Evolutionary conservation across 1,140 invertebrate genomes (phyloP).

Genomic region (Ceratosolen solmsi): DNA sequence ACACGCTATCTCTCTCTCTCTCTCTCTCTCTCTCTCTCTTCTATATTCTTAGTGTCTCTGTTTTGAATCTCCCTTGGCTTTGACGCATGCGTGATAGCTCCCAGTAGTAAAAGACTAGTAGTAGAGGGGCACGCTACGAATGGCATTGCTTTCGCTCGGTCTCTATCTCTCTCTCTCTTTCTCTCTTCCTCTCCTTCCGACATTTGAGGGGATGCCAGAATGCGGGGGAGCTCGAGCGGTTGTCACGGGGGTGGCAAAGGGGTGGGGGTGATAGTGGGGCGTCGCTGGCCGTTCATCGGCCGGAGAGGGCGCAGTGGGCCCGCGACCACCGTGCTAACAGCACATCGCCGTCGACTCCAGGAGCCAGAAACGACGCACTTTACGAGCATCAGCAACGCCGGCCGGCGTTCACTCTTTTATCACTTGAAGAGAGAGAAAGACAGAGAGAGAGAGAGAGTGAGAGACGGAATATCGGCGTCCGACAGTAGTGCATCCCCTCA

Average conservation of each 20-base stretch:
- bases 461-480: background rate
- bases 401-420: constrained; percentile 41
- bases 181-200: background rate
- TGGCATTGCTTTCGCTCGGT: background rate
- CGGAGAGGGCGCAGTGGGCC: constrained; percentile 73
- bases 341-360: constrained; percentile 56
- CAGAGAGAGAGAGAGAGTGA: constrained; percentile 20
- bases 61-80: background rate
- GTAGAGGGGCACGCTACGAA: background rate
- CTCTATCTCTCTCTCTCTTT: background rate
- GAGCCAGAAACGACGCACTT: constrained; percentile 1
- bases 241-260: background rate
- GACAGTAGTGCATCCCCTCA: background rate
- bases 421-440: constrained; percentile 13
- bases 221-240: background rate
- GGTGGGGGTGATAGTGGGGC: constrained; percentile 55
- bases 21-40: background rate
- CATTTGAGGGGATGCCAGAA: background rate
- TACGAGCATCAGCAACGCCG: background rate
- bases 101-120: background rate
- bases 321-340: constrained; percentile 73
- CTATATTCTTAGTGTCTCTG: background rate
- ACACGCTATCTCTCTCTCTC: background rate
- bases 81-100: background rate
- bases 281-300: constrained; percentile 66